phyloP scores from a whole-genome alignment of 1,140 invertebrate species.

The Cydia strobilella region DNA sequence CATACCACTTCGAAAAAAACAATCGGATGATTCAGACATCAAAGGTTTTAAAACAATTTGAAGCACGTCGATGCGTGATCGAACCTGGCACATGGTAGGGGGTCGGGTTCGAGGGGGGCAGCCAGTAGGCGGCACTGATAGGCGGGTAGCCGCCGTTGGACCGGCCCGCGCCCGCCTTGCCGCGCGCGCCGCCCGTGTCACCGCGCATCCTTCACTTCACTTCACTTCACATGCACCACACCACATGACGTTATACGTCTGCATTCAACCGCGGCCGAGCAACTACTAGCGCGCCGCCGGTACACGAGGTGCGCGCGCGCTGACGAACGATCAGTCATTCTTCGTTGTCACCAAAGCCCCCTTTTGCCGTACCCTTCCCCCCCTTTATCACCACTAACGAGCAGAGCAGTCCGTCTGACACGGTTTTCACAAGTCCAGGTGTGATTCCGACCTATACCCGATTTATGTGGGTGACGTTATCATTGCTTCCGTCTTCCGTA shows the following conservation, averaged over 20 bases:
- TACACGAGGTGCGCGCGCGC: conserved; percentile 70
- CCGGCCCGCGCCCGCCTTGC: conserved; percentile 65
- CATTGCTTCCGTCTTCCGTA: conserved; percentile 18
- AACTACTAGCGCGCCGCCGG: conserved; percentile 64
- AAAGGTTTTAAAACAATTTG: conserved; percentile 25
- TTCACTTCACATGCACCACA: conserved; percentile 60
- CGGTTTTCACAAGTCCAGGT: conserved; percentile 49
- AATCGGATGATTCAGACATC: conserved; percentile 23
- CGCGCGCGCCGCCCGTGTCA: conserved; percentile 70
- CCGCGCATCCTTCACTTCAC: conserved; percentile 72
- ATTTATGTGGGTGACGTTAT: conserved; percentile 17
- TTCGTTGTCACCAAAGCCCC: conserved; percentile 64
- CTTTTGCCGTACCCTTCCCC: conserved; percentile 42
- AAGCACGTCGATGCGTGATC: conserved; percentile 33
- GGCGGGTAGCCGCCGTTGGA: conserved; percentile 83
- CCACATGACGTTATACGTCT: conserved; percentile 61
- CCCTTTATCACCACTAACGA: conserved; percentile 53
- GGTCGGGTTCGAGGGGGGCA: conserved; percentile 86
- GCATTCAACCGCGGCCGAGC: conserved; percentile 67
- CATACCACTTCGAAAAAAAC: conserved; percentile 16
- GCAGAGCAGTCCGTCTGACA: conserved; percentile 61
- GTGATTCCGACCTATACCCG: conserved; percentile 19
- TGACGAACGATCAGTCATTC: conserved; percentile 72
- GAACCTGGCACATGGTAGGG: conserved; percentile 89
- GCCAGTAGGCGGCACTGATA: conserved; percentile 90